Conservation (phyloP, 2,888 invertebrate genomes). For the Stenichneumon culpator region DNA sequence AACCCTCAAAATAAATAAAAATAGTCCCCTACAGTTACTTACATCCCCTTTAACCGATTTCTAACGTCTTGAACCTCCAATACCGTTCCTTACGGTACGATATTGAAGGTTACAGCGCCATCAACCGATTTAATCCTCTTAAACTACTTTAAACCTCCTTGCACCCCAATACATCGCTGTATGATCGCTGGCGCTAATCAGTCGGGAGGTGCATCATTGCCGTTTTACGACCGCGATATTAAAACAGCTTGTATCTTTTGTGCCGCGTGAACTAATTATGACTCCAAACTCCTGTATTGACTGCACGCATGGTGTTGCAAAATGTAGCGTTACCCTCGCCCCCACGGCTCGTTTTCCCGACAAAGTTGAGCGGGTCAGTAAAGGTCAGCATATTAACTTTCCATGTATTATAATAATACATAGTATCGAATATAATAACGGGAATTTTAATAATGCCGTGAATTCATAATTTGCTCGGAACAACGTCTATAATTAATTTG, state of each 20-base stretch:
- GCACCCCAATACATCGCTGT: too few relatives aligned
- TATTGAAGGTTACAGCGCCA: too few relatives aligned
- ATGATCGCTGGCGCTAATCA: constrained; percentile 3
- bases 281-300: background rate
- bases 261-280: background rate
- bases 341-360: background rate
- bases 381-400: background rate
- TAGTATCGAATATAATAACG: background rate
- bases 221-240: background rate
- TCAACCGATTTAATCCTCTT: too few relatives aligned
- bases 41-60: too few relatives aligned
- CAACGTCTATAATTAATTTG: constrained; percentile 72
- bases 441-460: constrained; percentile 60
- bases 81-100: too few relatives aligned
- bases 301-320: background rate
- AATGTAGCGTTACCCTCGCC: background rate
- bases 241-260: background rate
- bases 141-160: too few relatives aligned
- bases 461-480: constrained; percentile 70
- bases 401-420: background rate
- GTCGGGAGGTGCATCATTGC: background rate
- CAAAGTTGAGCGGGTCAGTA: background rate
- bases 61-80: too few relatives aligned
- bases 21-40: too few relatives aligned
- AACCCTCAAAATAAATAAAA: too few relatives aligned